These are phyloP conservation scores for Hippoglossus hippoglossus DNA, from an alignment of 2,797 vertebrate species.

Conservation along the genomic window DNA sequence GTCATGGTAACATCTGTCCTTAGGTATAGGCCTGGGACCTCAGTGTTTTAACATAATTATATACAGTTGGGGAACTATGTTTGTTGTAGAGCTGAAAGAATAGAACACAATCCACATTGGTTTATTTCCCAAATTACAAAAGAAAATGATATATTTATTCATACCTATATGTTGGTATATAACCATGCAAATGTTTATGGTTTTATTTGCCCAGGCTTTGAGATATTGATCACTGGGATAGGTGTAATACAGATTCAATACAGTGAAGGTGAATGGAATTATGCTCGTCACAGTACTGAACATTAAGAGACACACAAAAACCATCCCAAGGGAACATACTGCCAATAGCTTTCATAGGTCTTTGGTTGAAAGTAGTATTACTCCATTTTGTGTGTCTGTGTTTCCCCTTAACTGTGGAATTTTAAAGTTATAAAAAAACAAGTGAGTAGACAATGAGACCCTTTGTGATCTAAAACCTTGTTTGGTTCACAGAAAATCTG, in stretches of 20 bases:
- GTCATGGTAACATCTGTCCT: slow-evolving; percentile 65
- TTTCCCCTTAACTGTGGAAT: neutral
- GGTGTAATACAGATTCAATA: no score
- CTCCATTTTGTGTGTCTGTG: no score
- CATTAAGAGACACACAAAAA: no score
- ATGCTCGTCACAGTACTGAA: no score
- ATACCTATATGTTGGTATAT: neutral
- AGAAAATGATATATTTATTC: neutral
- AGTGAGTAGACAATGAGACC: neutral
- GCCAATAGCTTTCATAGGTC: no score
- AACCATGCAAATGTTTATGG: neutral
- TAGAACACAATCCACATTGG: slow-evolving; percentile 5
- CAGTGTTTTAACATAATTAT: slow-evolving; percentile 57
- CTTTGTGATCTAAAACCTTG: neutral
- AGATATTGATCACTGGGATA: no score
- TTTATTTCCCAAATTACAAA: neutral
- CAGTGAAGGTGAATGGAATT: no score
- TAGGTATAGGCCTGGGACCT: slow-evolving; percentile 52
- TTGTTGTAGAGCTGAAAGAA: slow-evolving; percentile 28
- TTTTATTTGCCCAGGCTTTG: no score
- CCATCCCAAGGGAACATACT: no score
- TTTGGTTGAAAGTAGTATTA: no score
- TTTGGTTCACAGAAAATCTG: neutral
- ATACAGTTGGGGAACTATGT: slow-evolving; percentile 31
- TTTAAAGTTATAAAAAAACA: neutral